Evolutionary conservation across 1,140 invertebrate species (phyloP), one percentile per base, ranked within the genome.

Genomic region (Magallana ariakensis): DNA sequence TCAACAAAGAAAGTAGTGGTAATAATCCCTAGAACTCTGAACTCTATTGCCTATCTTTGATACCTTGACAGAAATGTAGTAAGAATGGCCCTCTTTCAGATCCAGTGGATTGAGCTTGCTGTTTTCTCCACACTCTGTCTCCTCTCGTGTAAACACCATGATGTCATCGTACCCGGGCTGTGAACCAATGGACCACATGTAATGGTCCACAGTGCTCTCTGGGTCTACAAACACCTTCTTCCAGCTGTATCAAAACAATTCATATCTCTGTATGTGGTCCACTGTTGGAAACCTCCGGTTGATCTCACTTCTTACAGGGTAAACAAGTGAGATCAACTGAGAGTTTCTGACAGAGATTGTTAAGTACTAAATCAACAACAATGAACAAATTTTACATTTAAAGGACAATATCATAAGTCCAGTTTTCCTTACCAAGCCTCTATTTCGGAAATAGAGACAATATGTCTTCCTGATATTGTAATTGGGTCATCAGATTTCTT

Each of bases 41-140:
- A 46, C 33, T 46, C 33, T 46, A 46, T 46, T 46, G 33, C 33
- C 33, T 46, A 5, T 80, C 26, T n/a, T 16, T 53, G 15, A 6
- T 88, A 91, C 91, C 85, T 88, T 85, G 5, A 91, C 85, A 58
- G 89, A 84, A 22, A 91, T 87, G 60, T 86, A 91, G 62, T 91
- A 91, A n/a, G 89, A 66, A 85, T 90, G 87, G 10, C 91, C 91
- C 75, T 90, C 90, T 54, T 81, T 53, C 26, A 89, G 57, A 4
- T 87, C 54, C n/a, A 89, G 22, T 7, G 58, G 56, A 15, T 16
- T 57, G 22, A 80, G 62, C 11, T 54, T 58, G 56, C 22, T 60
- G 13, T 85, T 62, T 9, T 86, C 82, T n/a, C 57, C 85, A 89
- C 89, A 91, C 54, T 87, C 85, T 1, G 80, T 55, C 1, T 22